Conservation (phyloP, 2,113 vertebrate genomes). For the Nipponia nippon region DNA sequence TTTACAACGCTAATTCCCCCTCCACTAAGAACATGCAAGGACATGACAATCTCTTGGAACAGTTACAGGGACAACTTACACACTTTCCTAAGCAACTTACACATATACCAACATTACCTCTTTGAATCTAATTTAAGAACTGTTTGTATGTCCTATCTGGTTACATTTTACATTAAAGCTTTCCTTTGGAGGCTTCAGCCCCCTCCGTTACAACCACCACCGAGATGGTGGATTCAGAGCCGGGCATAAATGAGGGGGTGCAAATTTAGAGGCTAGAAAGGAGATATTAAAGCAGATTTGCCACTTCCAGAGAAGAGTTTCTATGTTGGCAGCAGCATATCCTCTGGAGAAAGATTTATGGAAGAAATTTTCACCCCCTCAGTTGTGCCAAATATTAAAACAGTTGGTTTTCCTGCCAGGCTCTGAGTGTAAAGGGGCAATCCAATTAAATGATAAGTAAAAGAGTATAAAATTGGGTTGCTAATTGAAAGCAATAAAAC, state of each 20-base stretch:
- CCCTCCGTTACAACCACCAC: neutral
- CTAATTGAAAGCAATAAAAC: slow-evolving; percentile 30
- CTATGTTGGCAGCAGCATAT: neutral
- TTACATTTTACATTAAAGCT: neutral
- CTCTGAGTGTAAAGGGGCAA: neutral
- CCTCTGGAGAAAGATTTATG: neutral
- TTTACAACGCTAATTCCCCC: neutral
- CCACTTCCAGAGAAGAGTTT: neutral
- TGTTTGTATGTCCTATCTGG: neutral
- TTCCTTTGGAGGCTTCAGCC: neutral
- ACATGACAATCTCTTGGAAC: slow-evolving; percentile 14
- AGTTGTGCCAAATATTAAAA: neutral
- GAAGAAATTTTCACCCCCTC: neutral
- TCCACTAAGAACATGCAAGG: neutral
- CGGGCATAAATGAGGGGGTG: neutral
- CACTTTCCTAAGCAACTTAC: neutral
- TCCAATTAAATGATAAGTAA: slow-evolving; percentile 48
- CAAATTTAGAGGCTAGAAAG: neutral
- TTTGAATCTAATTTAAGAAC: slow-evolving; percentile 8
- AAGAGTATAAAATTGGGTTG: slow-evolving; percentile 25
- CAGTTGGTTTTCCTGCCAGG: slow-evolving; percentile 3
- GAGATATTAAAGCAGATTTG: neutral
- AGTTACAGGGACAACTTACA: neutral
- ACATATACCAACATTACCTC: neutral
- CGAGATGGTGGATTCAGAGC: neutral